Conservation (phyloP, 2,797 vertebrate species). For the Aselliscus stoliczkanus region DNA sequence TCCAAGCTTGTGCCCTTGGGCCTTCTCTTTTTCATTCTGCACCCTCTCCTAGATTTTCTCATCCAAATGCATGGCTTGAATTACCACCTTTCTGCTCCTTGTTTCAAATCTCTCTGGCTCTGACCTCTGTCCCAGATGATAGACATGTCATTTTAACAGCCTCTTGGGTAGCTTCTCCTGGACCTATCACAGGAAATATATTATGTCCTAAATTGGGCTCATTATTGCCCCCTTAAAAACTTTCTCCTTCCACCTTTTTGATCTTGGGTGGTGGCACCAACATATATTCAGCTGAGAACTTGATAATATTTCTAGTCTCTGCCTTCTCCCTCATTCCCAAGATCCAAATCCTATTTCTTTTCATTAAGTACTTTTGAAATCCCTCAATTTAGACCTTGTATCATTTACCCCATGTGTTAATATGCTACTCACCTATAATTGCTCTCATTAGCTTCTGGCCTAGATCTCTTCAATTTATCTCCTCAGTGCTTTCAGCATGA, state of each 20-base stretch:
- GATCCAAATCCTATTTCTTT: not conserved
- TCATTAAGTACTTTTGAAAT: not conserved
- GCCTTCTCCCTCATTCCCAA: not conserved
- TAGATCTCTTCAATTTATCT: not conserved
- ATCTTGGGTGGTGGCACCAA: not conserved
- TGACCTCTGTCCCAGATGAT: not conserved
- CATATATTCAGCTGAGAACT: not conserved
- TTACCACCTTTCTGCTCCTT: not conserved
- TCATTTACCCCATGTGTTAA: not conserved
- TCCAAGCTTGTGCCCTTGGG: not conserved
- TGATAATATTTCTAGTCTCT: not conserved
- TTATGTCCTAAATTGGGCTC: not conserved
- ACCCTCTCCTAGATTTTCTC: not conserved
- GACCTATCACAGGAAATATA: not conserved
- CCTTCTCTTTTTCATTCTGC: not conserved
- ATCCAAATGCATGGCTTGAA: not conserved
- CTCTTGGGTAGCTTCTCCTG: not conserved
- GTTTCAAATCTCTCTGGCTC: not conserved
- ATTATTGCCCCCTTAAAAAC: not conserved
- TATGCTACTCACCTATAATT: not conserved
- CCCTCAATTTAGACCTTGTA: not conserved
- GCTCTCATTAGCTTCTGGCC: not conserved
- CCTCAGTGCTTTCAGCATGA: not conserved
- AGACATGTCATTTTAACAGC: not conserved
- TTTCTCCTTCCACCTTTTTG: not conserved